Conservation (phyloP, 2,797 vertebrate species). For the Amblyraja radiata region DNA sequence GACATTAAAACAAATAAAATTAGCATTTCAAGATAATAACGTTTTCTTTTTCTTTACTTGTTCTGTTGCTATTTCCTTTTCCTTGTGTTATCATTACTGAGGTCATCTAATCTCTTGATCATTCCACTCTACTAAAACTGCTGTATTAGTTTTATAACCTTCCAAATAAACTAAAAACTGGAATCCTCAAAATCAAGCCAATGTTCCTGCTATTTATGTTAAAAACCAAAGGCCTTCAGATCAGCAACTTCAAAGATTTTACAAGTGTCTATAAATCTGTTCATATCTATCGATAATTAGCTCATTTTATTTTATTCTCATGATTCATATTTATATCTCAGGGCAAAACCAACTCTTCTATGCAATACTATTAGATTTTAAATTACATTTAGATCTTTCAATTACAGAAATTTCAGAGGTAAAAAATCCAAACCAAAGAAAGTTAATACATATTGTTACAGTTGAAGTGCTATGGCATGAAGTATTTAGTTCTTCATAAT, state of each 20-base stretch:
- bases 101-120: no score
- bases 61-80: no score
- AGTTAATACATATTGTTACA: background rate
- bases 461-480: background rate
- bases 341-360: background rate
- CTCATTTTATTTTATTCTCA: background rate
- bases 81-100: no score
- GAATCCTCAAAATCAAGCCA: background rate
- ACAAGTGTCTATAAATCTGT: background rate
- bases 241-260: no score
- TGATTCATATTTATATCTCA: background rate
- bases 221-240: background rate
- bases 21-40: no score
- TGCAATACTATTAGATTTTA: background rate
- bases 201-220: background rate
- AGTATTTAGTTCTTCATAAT: background rate
- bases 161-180: background rate
- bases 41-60: no score
- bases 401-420: background rate
- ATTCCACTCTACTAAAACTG: no score
- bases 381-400: background rate
- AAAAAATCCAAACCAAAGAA: background rate
- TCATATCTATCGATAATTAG: background rate
- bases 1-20: no score
- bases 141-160: no score